Percentiles rank a stretch among this genome's conserved stretches.
Evolutionary conservation across 2,797 vertebrate genomes (phyloP).

Genomic region (Lepus townsendii): DNA sequence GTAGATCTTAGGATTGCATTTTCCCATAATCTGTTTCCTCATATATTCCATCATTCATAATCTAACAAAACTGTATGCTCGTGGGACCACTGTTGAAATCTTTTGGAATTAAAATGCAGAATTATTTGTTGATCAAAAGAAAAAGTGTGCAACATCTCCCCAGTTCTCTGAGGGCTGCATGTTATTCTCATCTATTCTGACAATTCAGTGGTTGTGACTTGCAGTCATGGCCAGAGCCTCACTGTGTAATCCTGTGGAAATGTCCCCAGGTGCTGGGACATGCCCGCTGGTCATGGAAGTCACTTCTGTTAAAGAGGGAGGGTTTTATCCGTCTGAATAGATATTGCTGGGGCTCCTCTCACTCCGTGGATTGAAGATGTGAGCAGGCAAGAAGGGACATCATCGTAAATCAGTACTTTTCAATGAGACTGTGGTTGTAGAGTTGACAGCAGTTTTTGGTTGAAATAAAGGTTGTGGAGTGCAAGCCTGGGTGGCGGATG

Average conservation of each 20-base stretch:
- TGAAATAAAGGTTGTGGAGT: neutral
- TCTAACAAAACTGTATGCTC: no score
- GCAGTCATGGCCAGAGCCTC: neutral
- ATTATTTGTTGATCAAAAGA: no score
- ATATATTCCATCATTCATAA: no score
- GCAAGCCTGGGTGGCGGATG: neutral
- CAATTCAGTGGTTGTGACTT: conserved; percentile 41
- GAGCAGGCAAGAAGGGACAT: conserved; percentile 56
- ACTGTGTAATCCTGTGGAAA: conserved; percentile 48
- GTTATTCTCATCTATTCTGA: conserved; percentile 67
- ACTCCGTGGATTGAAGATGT: conserved; percentile 53
- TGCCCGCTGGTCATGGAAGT: conserved; percentile 68
- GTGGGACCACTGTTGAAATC: no score
- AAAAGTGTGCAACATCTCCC: no score
- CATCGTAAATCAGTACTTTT: conserved; percentile 67
- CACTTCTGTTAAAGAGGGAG: conserved; percentile 70
- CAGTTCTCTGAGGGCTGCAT: neutral
- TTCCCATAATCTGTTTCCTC: no score
- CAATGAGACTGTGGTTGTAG: neutral
- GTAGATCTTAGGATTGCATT: no score
- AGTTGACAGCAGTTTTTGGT: conserved; percentile 53
- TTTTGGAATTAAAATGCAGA: no score
- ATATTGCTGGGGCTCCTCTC: conserved; percentile 68
- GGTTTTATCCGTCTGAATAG: conserved; percentile 75
- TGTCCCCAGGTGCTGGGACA: conserved; percentile 23